Base-by-base conservation (phyloP, 2,797 vertebrate species). In the Morus bassanus region DNA sequence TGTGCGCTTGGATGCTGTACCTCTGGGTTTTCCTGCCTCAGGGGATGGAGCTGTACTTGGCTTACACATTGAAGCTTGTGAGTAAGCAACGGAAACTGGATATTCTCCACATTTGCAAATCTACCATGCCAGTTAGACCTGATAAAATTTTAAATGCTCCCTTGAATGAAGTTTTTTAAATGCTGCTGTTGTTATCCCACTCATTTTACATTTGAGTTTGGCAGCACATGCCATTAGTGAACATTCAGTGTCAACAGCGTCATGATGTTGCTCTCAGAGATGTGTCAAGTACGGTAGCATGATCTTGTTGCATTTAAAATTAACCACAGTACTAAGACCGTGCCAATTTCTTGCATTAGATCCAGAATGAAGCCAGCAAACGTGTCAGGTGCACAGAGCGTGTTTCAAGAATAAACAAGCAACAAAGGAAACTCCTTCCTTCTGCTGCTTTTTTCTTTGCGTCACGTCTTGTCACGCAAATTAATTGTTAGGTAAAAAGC, bases 71-170 rank as follows among this genome's bases (percentile, higher is more conserved):
- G 82, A 33, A 85, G 53, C 91, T 54, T 30, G 21, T 10, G 68
- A 91, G 82, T 31, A 88, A 90, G 91, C 88, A 64, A 43, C 1
- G 11, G 82, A 89, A 95, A 94, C 74, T 59, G 88, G 95, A 94
- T 92, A 91, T 93, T 95, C 86, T 68, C 81, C 90, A 73, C 81
- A 50, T 88, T 63, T 86, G 75, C 81, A 67, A 74, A 84, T 88
- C 69, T 37, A n/a, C 70, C 67, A 41, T 35, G 88, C 90, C 90
- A 73, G 90, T 79, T 81, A 96, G 82, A 31, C 82, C 84, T 96
- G 96, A 97, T 97, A 60, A 96, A 95, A 97, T 92, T 95, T 97
- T 96, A 95, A 97, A 96, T 54, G 89, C 76, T 96, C 84, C 84
- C 79, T 85, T 84, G 95, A 95, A 97, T 85, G 95, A 95, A 85